These are phyloP conservation scores for Malurus splendens DNA, from an alignment of 2,797 vertebrate genomes.

Conservation along the genomic window DNA sequence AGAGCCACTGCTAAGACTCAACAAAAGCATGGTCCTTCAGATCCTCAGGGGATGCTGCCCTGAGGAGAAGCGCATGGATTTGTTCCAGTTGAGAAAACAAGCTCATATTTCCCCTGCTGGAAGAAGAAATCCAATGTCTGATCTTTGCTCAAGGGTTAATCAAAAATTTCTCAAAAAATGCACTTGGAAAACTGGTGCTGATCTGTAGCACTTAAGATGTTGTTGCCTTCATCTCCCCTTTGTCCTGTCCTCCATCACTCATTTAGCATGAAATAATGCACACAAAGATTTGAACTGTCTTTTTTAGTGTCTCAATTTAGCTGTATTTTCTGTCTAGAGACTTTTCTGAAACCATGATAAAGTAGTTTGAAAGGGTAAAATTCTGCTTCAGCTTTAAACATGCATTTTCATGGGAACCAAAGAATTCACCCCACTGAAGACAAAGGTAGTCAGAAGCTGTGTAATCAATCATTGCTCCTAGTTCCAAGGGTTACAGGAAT, in stretches of 20 bases:
- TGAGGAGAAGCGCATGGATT: not conserved
- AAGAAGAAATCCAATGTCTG: not conserved
- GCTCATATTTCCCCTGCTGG: not conserved
- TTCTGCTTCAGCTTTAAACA: not conserved
- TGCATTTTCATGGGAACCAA: not conserved
- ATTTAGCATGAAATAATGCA: not conserved
- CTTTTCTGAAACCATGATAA: not conserved
- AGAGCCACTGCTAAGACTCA: not conserved
- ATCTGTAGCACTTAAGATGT: not conserved
- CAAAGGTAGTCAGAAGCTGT: not conserved
- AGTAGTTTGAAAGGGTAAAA: not conserved
- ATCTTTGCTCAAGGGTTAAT: constrained; percentile 6
- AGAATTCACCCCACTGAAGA: not conserved
- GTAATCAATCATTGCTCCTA: not conserved
- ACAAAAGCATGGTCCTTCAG: not conserved
- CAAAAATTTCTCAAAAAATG: not conserved
- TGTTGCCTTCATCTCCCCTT: not conserved
- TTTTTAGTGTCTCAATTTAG: not conserved
- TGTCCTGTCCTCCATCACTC: not conserved
- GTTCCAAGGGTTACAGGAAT: not conserved
- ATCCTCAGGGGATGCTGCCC: not conserved
- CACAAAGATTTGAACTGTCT: not conserved
- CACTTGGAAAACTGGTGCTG: not conserved
- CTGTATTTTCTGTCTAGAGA: not conserved
- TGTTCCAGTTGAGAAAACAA: constrained; percentile 29